A percentile compares a stretch with the other conserved stretches of the same genome.
phyloP scores from a whole-genome alignment of 2,888 invertebrate species.

The Adelognathus sp. region DNA sequence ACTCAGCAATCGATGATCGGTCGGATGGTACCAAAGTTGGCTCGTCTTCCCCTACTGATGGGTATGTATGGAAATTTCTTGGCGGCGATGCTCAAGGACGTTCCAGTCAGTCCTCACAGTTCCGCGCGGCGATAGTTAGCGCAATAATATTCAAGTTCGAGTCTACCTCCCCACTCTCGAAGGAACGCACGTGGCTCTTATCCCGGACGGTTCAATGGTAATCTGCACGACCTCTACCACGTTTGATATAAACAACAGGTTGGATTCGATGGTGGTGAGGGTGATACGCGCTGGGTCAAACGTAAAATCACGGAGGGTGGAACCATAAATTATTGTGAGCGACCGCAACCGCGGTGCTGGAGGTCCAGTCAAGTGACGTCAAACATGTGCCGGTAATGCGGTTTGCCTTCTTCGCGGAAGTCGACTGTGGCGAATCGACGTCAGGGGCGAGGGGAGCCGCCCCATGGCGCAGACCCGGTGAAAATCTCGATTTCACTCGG shows the following conservation, averaged over 20 bases:
- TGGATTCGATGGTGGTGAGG: conserved; percentile 69
- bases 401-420: background rate
- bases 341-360: background rate
- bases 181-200: background rate
- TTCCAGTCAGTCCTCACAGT: background rate
- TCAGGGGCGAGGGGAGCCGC: background rate
- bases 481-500: background rate
- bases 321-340: no score
- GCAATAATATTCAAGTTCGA: background rate
- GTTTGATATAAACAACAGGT: conserved; percentile 74
- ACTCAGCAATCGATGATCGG: background rate
- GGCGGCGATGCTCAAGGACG: background rate
- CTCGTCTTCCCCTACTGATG: no score
- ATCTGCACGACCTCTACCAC: conserved; percentile 58
- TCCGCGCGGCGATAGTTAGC: background rate
- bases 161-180: background rate
- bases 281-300: background rate
- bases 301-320: background rate
- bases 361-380: conserved; percentile 20
- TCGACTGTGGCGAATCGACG: background rate
- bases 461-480: background rate
- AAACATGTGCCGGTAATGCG: background rate
- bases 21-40: no score
- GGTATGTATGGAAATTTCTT: no score
- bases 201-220: background rate